Percentiles rank a stretch among this genome's conserved stretches.
Evolutionary conservation across 2,113 vertebrate species (phyloP).

Genomic region (Paratilapia polleni): DNA sequence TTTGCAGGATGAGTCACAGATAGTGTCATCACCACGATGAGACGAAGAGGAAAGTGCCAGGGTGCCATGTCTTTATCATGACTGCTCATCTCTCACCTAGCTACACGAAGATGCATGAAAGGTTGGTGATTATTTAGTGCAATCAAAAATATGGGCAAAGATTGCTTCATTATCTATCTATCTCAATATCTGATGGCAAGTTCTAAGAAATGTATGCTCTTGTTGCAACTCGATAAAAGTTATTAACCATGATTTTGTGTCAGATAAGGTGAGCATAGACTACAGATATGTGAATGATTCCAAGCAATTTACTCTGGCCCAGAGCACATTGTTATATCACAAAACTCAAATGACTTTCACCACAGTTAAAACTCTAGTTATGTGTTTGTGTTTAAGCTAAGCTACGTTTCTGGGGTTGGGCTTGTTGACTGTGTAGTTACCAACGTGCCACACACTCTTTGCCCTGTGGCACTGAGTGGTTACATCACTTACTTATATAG

Average conservation of each 20-base stretch:
- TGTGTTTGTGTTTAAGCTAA: background rate
- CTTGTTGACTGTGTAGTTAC: slow-evolving; percentile 29
- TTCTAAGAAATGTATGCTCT: background rate
- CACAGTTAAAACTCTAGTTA: background rate
- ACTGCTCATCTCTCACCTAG: slow-evolving; percentile 11
- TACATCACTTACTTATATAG: slow-evolving; percentile 34
- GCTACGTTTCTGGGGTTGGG: background rate
- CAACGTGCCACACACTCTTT: slow-evolving; percentile 25
- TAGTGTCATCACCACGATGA: slow-evolving; percentile 45
- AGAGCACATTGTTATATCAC: background rate
- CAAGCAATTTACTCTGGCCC: background rate
- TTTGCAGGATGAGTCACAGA: slow-evolving; percentile 40
- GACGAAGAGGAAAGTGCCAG: slow-evolving; percentile 27
- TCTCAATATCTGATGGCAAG: background rate
- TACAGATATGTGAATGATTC: background rate
- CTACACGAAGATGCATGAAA: background rate
- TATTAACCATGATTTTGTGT: background rate
- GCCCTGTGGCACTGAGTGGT: slow-evolving; percentile 10
- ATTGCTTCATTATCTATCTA: slow-evolving; percentile 6
- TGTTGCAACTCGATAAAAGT: background rate
- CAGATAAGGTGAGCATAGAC: background rate
- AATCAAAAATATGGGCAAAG: slow-evolving; percentile 8
- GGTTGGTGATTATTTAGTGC: background rate
- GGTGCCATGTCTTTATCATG: slow-evolving; percentile 29
- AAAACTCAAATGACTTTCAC: background rate